Evolutionary conservation across 2,888 invertebrate species (phyloP).

Genomic region (Muscina levida): DNA sequence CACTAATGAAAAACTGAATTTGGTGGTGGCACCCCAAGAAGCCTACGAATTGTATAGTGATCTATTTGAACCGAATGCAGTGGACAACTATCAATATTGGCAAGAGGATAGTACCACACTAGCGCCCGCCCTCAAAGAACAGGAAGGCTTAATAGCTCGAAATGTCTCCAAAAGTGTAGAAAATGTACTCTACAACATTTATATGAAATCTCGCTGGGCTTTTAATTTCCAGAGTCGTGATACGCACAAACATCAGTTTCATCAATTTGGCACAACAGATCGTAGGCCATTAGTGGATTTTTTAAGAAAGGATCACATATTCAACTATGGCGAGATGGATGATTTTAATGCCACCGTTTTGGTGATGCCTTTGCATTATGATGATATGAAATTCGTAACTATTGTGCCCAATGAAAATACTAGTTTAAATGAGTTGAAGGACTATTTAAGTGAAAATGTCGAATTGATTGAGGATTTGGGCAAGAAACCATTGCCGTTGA

Average conservation of each 20-base stretch:
- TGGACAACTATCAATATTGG: not conserved
- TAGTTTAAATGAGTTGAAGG: conserved; percentile 60
- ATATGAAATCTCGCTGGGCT: conserved; percentile 67
- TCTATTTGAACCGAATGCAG: conserved; percentile 14
- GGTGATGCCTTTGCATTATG: conserved; percentile 63
- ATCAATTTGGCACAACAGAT: conserved; percentile 46
- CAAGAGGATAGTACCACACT: not conserved
- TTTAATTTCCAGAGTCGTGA: conserved; percentile 69
- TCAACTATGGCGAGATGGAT: conserved; percentile 60
- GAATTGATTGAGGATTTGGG: conserved; percentile 52
- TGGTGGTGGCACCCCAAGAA: conserved; percentile 54
- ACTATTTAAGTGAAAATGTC: conserved; percentile 56
- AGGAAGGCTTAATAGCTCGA: not conserved
- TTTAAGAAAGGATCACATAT: conserved; percentile 68
- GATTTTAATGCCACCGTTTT: conserved; percentile 68
- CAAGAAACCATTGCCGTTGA: conserved; percentile 37
- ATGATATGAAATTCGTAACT: conserved; percentile 60
- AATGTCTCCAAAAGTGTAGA: not conserved
- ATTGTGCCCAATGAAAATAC: conserved; percentile 64
- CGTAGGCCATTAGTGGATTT: conserved; percentile 60
- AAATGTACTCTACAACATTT: conserved; percentile 32
- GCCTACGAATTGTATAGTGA: conserved; percentile 54
- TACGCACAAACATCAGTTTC: conserved; percentile 64
- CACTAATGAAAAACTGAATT: conserved; percentile 43
- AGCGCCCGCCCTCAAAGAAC: conserved; percentile 39